A percentile compares a stretch with the other conserved stretches of the same genome.
Evolutionary conservation across 1,140 invertebrate genomes (phyloP).

Genomic region (Protaetia brevitarsis): DNA sequence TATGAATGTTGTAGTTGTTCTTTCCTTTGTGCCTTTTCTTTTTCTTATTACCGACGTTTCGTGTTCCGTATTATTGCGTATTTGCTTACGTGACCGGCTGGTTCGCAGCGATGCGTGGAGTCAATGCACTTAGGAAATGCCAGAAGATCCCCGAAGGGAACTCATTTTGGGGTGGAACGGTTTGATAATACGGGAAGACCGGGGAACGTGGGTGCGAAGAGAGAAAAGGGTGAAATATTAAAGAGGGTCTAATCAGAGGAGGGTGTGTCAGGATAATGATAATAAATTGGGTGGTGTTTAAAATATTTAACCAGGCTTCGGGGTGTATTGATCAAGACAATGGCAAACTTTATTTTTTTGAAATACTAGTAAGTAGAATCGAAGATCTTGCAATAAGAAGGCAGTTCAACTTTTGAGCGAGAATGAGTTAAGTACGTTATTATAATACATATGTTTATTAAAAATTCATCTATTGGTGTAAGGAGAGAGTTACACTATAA

Average conservation of each 20-base stretch:
- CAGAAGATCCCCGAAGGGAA: not conserved
- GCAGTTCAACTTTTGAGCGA: no score
- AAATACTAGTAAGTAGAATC: no score
- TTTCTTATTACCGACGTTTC: not conserved
- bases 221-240: not conserved
- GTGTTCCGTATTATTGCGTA: no score
- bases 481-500: no score
- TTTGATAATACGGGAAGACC: not conserved
- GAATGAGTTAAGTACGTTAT: no score
- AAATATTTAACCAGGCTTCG: constrained; percentile 12
- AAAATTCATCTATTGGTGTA: no score
- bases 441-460: no score
- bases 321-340: no score
- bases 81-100: no score
- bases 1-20: constrained; percentile 1
- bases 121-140: not conserved
- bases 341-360: no score
- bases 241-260: not conserved
- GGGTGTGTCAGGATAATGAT: constrained; percentile 1
- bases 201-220: not conserved
- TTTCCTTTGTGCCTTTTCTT: not conserved
- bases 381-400: no score
- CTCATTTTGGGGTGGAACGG: not conserved
- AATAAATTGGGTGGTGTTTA: not conserved
- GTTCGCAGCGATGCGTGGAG: not conserved